Percentiles rank a stretch among this genome's conserved stretches.
phyloP scores from a whole-genome alignment of 2,113 vertebrate species.

The Typhlomys cinereus region DNA sequence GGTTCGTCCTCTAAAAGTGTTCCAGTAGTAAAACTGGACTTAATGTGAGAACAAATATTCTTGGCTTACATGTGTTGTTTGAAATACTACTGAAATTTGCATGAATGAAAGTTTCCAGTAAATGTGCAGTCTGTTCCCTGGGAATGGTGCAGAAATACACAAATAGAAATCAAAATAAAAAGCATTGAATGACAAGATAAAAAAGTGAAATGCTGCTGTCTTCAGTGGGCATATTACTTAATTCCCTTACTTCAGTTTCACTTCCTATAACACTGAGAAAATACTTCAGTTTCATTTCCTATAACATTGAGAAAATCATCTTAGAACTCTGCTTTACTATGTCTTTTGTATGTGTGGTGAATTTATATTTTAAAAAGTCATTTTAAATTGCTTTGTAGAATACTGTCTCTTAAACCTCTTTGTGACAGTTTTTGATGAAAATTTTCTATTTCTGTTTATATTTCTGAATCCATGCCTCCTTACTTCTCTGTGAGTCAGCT shows the following conservation, averaged over 20 bases:
- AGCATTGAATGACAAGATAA: background rate
- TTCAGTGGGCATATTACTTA: background rate
- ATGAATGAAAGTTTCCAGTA: conserved; percentile 20
- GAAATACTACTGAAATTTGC: conserved; percentile 26
- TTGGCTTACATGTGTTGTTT: background rate
- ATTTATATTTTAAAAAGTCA: background rate
- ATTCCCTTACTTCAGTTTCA: background rate
- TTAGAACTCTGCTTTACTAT: background rate
- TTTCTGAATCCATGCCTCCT: background rate
- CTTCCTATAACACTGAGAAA: background rate
- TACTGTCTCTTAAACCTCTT: background rate
- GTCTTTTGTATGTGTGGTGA: background rate
- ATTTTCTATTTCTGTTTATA: background rate
- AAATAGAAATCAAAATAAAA: conserved; percentile 38
- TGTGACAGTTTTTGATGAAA: background rate
- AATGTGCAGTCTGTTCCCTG: background rate
- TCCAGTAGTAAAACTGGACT: background rate
- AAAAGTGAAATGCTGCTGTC: background rate
- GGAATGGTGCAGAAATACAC: background rate
- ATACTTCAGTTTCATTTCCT: background rate
- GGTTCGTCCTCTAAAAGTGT: background rate
- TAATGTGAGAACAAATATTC: background rate
- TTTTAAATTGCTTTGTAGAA: background rate
- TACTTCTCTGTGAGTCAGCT: background rate
- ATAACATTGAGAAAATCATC: background rate